Conservation (phyloP, 2,113 vertebrate genomes). For the Cygnus buccinator region DNA sequence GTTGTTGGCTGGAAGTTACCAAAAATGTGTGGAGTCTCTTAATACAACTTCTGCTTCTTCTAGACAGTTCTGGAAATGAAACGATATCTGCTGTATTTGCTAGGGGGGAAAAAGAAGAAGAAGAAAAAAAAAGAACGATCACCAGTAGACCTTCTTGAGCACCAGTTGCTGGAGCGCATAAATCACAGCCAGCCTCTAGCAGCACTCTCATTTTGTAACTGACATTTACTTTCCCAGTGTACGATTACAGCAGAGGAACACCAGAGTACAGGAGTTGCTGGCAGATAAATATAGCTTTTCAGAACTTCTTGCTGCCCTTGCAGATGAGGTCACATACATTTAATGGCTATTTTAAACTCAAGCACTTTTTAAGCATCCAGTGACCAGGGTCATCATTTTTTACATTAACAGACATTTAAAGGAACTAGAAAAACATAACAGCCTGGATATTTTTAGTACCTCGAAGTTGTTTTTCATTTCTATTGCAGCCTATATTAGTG, state of each 20-base stretch:
- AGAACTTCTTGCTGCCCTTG: constrained; percentile 67
- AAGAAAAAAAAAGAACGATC: not conserved
- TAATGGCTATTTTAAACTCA: constrained; percentile 54
- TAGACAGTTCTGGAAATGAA: not conserved
- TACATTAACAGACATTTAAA: not conserved
- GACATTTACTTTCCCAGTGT: constrained; percentile 84
- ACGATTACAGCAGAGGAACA: constrained; percentile 83
- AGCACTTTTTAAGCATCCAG: constrained; percentile 10
- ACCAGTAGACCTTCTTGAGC: not conserved
- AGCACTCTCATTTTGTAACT: constrained; percentile 76
- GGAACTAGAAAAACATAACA: not conserved
- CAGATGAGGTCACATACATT: constrained; percentile 77
- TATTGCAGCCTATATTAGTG: not conserved
- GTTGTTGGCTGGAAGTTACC: not conserved
- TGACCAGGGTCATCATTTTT: not conserved
- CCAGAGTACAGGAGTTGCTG: constrained; percentile 76
- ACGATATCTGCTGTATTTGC: accelerated
- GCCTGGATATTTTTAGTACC: not conserved
- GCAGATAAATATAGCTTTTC: constrained; percentile 85
- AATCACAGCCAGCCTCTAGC: constrained; percentile 37
- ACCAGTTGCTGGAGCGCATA: not conserved
- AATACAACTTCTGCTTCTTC: not conserved
- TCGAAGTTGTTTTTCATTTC: not conserved
- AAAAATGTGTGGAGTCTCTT: not conserved
- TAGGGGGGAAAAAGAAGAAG: not conserved